Percentiles rank a stretch among this genome's conserved stretches.
Evolutionary conservation across 2,797 vertebrate genomes (phyloP).

Genomic region (Valencia hispanica): DNA sequence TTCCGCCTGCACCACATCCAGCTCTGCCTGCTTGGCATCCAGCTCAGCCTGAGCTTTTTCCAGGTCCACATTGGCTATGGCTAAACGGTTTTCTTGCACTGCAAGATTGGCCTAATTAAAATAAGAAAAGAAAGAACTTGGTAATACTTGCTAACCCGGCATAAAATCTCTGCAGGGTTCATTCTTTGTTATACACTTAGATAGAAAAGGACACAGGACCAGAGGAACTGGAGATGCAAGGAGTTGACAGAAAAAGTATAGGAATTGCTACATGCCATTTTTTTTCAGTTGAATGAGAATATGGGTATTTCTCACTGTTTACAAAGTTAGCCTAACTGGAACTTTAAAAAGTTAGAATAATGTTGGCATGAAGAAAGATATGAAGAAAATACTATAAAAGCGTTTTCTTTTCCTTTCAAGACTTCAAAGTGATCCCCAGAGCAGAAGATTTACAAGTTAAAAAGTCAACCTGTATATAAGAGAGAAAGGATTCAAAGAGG

Average conservation of each 20-base stretch:
- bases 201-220: not conserved
- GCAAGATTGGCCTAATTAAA: slow-evolving; percentile 89
- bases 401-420: not conserved
- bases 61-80: slow-evolving; percentile 88
- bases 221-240: not conserved
- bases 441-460: not conserved
- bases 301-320: not conserved
- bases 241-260: not conserved
- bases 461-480: slow-evolving; percentile 8
- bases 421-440: not conserved
- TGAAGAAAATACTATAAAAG: too few relatives aligned
- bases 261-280: not conserved
- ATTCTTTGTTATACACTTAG: slow-evolving; percentile 1
- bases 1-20: slow-evolving; percentile 89
- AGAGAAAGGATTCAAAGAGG: slow-evolving; percentile 4
- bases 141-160: slow-evolving; percentile 4
- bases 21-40: slow-evolving; percentile 90
- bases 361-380: not conserved
- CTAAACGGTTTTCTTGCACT: slow-evolving; percentile 88
- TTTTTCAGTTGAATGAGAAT: not conserved
- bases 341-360: not conserved
- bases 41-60: slow-evolving; percentile 91
- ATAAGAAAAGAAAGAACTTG: not conserved
- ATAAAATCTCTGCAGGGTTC: slow-evolving; percentile 3
- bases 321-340: not conserved